phyloP scores from a whole-genome alignment of 2,797 vertebrate genomes.

The Sebastes cheni region DNA sequence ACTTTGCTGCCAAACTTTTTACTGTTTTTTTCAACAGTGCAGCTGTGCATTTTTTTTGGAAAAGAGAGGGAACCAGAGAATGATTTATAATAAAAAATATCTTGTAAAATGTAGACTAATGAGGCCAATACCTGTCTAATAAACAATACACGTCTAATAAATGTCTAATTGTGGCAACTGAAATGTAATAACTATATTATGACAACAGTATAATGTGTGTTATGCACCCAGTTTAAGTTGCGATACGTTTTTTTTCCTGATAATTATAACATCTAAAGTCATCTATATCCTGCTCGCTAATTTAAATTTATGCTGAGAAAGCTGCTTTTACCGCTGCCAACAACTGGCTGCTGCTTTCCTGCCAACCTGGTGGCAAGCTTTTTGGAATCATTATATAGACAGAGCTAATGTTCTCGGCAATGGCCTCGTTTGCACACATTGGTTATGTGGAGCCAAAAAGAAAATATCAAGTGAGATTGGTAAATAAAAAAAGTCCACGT shows the following conservation, averaged over 20 bases:
- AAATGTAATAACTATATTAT: background rate
- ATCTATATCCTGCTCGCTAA: slow-evolving; percentile 31
- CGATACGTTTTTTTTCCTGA: background rate
- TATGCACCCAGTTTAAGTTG: background rate
- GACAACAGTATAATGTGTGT: background rate
- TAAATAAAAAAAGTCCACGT: background rate
- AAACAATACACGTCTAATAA: background rate
- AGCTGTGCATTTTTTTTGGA: background rate
- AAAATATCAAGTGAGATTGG: background rate
- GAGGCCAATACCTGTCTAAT: background rate
- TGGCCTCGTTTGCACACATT: slow-evolving; percentile 18
- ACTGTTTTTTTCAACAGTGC: no score
- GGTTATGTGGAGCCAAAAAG: background rate
- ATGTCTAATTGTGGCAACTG: background rate
- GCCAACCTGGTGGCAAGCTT: slow-evolving; percentile 39
- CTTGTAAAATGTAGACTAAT: background rate
- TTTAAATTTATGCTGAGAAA: slow-evolving; percentile 43
- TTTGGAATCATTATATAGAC: slow-evolving; percentile 41
- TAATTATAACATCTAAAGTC: slow-evolving; percentile 36
- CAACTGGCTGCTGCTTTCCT: slow-evolving; percentile 24
- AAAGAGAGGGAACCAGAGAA: background rate
- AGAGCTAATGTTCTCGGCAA: slow-evolving; percentile 25
- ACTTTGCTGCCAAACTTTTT: no score
- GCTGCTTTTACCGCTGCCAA: slow-evolving; percentile 25
- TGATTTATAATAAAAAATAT: background rate